phyloP scores from a whole-genome alignment of 2,888 invertebrate species.

The Drosophila merina region DNA sequence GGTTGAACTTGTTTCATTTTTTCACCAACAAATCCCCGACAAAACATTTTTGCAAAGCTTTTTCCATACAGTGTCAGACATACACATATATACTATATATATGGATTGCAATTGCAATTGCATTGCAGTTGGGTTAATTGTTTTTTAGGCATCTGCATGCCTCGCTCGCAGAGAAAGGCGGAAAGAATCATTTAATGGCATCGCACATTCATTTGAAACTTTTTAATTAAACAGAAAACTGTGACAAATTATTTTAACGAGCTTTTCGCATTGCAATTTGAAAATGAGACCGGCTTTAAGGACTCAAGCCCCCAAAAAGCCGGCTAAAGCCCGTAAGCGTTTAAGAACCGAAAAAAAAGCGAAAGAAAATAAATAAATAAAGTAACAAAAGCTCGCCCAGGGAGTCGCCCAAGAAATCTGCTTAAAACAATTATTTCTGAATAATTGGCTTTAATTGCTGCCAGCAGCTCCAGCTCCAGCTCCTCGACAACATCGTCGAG shows the following conservation, averaged over 20 bases:
- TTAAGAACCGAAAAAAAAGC: slow-evolving; percentile 16
- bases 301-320: slow-evolving; percentile 12
- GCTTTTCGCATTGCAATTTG: slow-evolving; percentile 48
- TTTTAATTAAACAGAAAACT: slow-evolving; percentile 72
- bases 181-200: slow-evolving; percentile 52
- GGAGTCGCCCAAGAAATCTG: slow-evolving; percentile 61
- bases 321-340: slow-evolving; percentile 13
- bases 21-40: background rate
- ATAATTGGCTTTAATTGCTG: slow-evolving; percentile 83
- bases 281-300: slow-evolving; percentile 48
- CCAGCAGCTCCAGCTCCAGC: slow-evolving; percentile 43
- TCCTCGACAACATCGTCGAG: slow-evolving; percentile 39
- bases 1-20: slow-evolving; percentile 13
- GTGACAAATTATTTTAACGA: slow-evolving; percentile 77
- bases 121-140: slow-evolving; percentile 69
- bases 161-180: slow-evolving; percentile 18
- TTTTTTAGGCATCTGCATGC: slow-evolving; percentile 68
- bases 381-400: slow-evolving; percentile 15
- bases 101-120: slow-evolving; percentile 17
- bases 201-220: slow-evolving; percentile 60
- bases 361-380: slow-evolving; percentile 2
- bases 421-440: slow-evolving; percentile 81
- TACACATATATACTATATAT: slow-evolving; percentile 1
- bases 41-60: slow-evolving; percentile 15
- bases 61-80: background rate